phyloP scores from a whole-genome alignment of 2,888 invertebrate genomes.

The Leptogaster cylindrica region DNA sequence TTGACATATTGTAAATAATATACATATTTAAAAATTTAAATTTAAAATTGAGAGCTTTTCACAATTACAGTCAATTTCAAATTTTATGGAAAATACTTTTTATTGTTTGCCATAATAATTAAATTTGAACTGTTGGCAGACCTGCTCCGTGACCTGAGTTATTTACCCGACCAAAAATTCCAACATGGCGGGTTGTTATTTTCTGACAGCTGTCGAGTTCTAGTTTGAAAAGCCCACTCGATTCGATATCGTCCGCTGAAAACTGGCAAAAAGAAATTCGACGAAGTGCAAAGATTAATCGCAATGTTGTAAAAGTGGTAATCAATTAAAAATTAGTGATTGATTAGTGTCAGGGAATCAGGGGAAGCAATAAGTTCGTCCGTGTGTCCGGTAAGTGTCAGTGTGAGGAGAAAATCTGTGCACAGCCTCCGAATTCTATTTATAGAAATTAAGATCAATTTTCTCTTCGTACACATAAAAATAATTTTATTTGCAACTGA shows the following conservation, averaged over 20 bases:
- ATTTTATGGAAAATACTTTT: too few species aligned
- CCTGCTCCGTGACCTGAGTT: slow-evolving; percentile 5
- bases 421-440: slow-evolving; percentile 30
- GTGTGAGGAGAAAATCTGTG: slow-evolving; percentile 1
- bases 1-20: background rate
- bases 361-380: background rate
- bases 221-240: slow-evolving; percentile 2
- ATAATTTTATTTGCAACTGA: too few species aligned
- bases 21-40: background rate
- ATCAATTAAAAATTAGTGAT: too few species aligned
- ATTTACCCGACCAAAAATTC: slow-evolving; percentile 20
- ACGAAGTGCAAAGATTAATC: too few species aligned
- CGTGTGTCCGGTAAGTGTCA: slow-evolving; percentile 27
- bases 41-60: background rate
- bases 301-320: too few species aligned
- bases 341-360: too few species aligned
- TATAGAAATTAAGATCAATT: slow-evolving; percentile 25
- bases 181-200: slow-evolving; percentile 35
- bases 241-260: too few species aligned
- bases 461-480: too few species aligned
- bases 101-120: too few species aligned
- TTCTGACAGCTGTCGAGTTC: slow-evolving; percentile 33
- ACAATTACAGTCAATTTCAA: too few species aligned
- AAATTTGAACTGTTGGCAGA: background rate
- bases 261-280: too few species aligned